A percentile compares a stretch with the other conserved stretches of the same genome.
Evolutionary conservation across 2,113 vertebrate genomes (phyloP).

Genomic region (Seriola quinqueradiata): DNA sequence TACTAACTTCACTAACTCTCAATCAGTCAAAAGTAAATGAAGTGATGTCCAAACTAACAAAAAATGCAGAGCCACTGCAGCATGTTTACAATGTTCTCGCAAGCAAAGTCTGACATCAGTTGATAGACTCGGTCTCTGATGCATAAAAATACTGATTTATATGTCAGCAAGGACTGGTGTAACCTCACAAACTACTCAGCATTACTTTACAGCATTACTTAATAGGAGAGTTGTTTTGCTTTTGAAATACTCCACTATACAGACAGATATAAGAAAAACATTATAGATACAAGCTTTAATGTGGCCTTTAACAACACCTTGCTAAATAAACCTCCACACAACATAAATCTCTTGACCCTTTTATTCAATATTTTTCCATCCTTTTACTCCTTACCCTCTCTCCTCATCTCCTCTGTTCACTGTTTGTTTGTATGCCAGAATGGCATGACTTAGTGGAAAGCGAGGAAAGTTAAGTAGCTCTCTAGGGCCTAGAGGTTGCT

Average conservation of each 20-base stretch:
- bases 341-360: not conserved
- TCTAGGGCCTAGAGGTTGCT: constrained; percentile 11
- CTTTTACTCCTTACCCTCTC: not conserved
- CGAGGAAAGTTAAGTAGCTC: constrained; percentile 36
- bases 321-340: not conserved
- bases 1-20: not conserved
- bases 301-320: no score
- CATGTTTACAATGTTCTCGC: not conserved
- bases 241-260: not conserved
- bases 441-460: constrained; percentile 29
- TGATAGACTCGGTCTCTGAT: constrained; percentile 1
- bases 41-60: not conserved
- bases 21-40: not conserved
- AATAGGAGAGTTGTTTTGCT: not conserved
- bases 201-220: not conserved
- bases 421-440: constrained; percentile 8
- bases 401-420: not conserved
- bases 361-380: not conserved
- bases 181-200: not conserved
- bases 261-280: constrained; percentile 2
- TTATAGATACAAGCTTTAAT: not conserved
- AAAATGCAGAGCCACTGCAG: not conserved
- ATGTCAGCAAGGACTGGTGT: not conserved
- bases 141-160: constrained; percentile 4
- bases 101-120: not conserved